Base-by-base conservation (phyloP, 2,888 invertebrate species). In the Aproaerema taeniolella region DNA sequence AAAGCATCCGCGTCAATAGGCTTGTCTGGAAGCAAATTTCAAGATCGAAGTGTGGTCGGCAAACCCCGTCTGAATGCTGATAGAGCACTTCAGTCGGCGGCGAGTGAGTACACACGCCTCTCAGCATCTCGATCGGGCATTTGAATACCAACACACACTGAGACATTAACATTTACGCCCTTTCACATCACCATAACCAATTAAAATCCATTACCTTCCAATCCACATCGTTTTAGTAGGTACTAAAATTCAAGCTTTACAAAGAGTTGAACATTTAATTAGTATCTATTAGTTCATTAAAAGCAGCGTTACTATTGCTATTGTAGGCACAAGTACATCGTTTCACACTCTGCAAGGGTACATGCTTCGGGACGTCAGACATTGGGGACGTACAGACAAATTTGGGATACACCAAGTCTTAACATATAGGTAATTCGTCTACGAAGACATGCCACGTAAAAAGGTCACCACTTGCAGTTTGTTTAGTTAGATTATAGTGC, bases 71-170 rank as follows among this genome's bases (percentile, higher is more conserved):
- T 69, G 51, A 64, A 75, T 85, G 82, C 86, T 82, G 86, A 86
- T 86, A 86, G 82, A 74, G 85, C 71, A 80, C 66, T 78, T 76
- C 42, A 69, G 77, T 72, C 79, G 60, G 52, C 53, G 73, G 73
- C 78, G 69, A 61, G 65, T 63, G 53, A 53, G 62, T 65, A 61
- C 64, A 63, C 61, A 58, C 75, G 75, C 77, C 76, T 64, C 65
- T 79, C 83, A 85, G 85, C 86, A 83, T 83, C 82, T 78, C 83
- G 81, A 83, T 86, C 86, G 86, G 83, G 86, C 91, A 91, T 91
- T 91, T 91, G 90, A 91, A 91, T 91, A 91, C 91, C 90, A 91
- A 91, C 91, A 91, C 90, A 90, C 85, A 85, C 82, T 75, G 71
- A 79, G 63, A 73, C 67, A 72, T 67, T 56, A 73, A 72, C 70